Base-by-base conservation (phyloP, 2,797 vertebrate species). In the Hippoglossus hippoglossus region DNA sequence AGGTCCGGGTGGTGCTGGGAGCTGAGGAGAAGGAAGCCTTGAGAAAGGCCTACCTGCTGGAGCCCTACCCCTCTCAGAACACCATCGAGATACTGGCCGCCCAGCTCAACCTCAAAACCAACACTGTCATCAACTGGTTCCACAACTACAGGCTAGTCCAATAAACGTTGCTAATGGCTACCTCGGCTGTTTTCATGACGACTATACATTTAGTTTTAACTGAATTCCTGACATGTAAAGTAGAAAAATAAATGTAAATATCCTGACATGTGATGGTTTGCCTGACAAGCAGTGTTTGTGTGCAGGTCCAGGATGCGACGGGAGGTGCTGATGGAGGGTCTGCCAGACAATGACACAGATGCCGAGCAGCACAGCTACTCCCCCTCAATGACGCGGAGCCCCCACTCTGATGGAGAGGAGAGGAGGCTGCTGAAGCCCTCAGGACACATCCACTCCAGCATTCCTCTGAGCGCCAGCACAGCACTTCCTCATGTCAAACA, bases 51-150 rank as follows among this genome's bases (percentile, higher is more conserved):
- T 99, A 99, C 86, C 95, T 97, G 65, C 85, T 97, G 86, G 98
- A 99, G 82, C 98, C 98, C 0, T 99, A 99, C 90, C 98, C 98
- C 1, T 99, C 98, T 0, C 98, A 99, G 89, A 97, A 97, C 91
- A 99, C 97, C 82, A 99, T 99, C 0, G 98, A 99, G 91, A 92
- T 97, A 74, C 94, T 99, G 47, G 98, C 98, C 16, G 94, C 96
- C 28, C 96, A 97, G 88, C 97, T 99, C 82, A 96, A 97, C 87
- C 97, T 99, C 80, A 98, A 97, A 91, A 99, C 98, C 84, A 99
- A 98, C 95, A 99, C 98, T 0, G 98, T 99, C 91, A 99, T 99
- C 94, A 99, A 99, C 93, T 99, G 98, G 98, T 99, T 99, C 93
- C 98, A 99, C 92, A 99, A 99, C 92, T 99, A 99, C 96, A 98